Evolutionary conservation across 2,888 invertebrate genomes (phyloP), one percentile per base, ranked within the genome.

Genomic region (Diachrysia chrysitis): DNA sequence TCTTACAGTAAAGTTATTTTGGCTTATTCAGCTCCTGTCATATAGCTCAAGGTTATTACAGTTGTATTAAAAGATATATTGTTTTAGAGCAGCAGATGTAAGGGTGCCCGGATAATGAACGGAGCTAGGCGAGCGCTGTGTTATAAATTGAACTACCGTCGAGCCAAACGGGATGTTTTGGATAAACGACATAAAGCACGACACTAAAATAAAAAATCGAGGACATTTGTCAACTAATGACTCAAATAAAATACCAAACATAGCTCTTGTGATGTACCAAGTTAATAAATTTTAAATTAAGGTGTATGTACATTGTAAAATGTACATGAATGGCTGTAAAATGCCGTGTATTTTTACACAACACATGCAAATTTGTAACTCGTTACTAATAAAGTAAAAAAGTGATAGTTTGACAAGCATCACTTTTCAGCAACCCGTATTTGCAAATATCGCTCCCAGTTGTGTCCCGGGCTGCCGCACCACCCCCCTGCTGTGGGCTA

Each of bases 121-220:
- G 80, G 66, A 78, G 54, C 55, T 7, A 62, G 67, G 80, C 75
- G 64, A 73, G 69, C 72, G 63, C 79, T 84, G 85, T 84, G 85
- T 83, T 87, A 86, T 88, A 88, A 87, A 89, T 88, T 85, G 77
- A 79, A 75, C 73, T 76, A 75, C 71, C 75, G 79, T 79, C 76
- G 77, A 73, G 79, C 71, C 69, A 66, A 73, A 75, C 75, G 74
- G 58, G 60, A 67, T 69, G 73, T 82, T 85, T 80, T 82, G 69
- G 81, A 75, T 78, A 60, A 63, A 77, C 82, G 83, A 81, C 73
- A 78, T 65, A 74, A 68, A 81, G 73, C 62, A 77, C 71, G 78
- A 76, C 69, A 74, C 63, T 58, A 42, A 71, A 80, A 76, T 78
- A 78, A 75, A 73, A 81, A 69, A 72, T 56, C 69, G 65, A 61